These are phyloP conservation scores for Lasioglossum pauxillum DNA, from an alignment of 2,888 invertebrate genomes.

Conservation along the genomic window DNA sequence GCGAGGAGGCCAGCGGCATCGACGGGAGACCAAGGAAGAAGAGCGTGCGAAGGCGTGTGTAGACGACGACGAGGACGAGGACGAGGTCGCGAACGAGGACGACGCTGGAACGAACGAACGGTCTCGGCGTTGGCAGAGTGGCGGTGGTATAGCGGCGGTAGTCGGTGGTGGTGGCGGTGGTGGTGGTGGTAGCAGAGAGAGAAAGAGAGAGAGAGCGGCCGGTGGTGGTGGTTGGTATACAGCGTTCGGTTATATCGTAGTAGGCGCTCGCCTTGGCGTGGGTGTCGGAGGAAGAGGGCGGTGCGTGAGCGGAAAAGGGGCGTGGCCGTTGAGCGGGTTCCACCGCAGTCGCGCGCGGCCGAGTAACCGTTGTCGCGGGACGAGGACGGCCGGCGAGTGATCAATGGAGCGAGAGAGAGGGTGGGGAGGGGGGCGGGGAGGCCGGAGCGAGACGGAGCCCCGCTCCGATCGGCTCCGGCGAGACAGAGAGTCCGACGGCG, in stretches of 20 bases:
- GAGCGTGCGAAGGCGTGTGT: conserved; percentile 22
- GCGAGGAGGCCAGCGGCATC: conserved; percentile 6
- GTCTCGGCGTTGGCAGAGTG: conserved; percentile 39
- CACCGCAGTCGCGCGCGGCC: conserved; percentile 51
- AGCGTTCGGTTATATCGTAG: neutral
- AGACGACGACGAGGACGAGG: conserved; percentile 36
- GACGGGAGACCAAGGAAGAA: conserved; percentile 45
- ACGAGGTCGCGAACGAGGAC: conserved; percentile 49
- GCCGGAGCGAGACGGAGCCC: conserved; percentile 23
- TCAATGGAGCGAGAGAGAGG: conserved; percentile 32
- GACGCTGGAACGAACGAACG: conserved; percentile 38
- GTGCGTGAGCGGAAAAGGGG: conserved; percentile 77
- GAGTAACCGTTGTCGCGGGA: conserved; percentile 23
- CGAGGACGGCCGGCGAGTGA: conserved; percentile 30
- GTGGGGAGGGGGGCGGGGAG: conserved; percentile 13
- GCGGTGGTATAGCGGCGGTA: neutral
- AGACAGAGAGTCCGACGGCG: conserved; percentile 11
- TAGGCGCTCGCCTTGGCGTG: conserved; percentile 71
- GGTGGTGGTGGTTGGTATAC: conserved; percentile 37
- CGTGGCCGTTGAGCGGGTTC: conserved; percentile 73
- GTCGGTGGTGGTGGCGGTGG: neutral
- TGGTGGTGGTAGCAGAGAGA: neutral
- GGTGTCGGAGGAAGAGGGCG: conserved; percentile 80
- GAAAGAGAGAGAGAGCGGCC: neutral
- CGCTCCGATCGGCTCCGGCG: neutral